Evolutionary conservation across 2,113 vertebrate species (phyloP).

Genomic region (Anthoscopus minutus): DNA sequence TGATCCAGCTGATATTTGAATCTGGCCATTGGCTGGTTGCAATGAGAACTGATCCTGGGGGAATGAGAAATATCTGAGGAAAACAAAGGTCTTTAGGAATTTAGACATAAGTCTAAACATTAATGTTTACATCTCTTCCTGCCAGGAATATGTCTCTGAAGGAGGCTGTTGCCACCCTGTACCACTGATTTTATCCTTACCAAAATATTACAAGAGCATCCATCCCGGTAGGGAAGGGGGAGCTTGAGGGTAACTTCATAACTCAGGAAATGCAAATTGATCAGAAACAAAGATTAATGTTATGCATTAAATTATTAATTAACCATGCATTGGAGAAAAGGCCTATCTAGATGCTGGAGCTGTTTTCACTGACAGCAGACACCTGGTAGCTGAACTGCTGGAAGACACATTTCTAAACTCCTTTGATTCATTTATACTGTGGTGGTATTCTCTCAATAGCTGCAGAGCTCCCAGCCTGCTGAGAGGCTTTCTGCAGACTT

Average conservation of each 20-base stretch:
- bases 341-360: neutral
- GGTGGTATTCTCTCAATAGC: rapidly evolving
- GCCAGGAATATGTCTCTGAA: neutral
- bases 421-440: neutral
- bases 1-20: neutral
- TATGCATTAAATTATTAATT: neutral
- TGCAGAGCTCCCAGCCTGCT: neutral
- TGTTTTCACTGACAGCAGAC: neutral
- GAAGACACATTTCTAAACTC: neutral
- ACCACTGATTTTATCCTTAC: neutral
- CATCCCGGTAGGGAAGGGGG: neutral
- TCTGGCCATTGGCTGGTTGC: neutral
- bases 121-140: neutral
- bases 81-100: neutral
- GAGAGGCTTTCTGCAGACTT: neutral
- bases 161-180: neutral
- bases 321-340: neutral
- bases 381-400: neutral
- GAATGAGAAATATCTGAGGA: neutral
- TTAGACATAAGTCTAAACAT: neutral
- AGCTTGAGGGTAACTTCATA: neutral
- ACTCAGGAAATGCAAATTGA: neutral
- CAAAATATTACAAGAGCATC: neutral
- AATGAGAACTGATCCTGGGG: neutral
- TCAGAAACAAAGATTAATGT: neutral